Evolutionary conservation across 2,888 invertebrate species (phyloP).

Genomic region (Morpho helenor): DNA sequence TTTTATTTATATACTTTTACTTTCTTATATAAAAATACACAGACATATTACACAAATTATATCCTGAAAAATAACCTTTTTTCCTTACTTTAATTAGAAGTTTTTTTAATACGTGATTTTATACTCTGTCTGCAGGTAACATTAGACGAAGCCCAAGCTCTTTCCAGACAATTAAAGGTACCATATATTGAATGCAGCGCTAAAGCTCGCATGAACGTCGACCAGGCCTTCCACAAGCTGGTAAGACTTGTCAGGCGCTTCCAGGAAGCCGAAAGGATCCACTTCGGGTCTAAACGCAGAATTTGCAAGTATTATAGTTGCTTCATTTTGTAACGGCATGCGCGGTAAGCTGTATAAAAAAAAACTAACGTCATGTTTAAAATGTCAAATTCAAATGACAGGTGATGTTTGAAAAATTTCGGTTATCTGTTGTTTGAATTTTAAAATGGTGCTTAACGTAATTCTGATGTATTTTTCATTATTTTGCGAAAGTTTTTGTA

Average conservation of each 20-base stretch:
- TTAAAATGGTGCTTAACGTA: slow-evolving; percentile 6
- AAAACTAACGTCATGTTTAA: neutral
- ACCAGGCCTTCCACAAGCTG: slow-evolving; percentile 97
- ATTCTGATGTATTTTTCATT: neutral
- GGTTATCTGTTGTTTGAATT: slow-evolving; percentile 17
- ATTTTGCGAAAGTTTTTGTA: neutral
- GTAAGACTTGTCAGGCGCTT: slow-evolving; percentile 92
- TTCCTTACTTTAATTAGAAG: no score
- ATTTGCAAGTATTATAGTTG: slow-evolving; percentile 89
- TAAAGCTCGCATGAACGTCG: slow-evolving; percentile 95
- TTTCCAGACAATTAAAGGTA: slow-evolving; percentile 92
- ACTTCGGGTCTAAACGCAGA: slow-evolving; percentile 84
- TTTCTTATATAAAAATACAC: no score
- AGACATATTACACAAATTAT: no score
- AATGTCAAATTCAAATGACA: slow-evolving; percentile 17
- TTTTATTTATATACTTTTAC: no score
- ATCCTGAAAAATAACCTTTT: no score
- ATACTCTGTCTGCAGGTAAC: slow-evolving; percentile 80
- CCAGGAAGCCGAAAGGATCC: slow-evolving; percentile 90
- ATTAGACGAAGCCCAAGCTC: slow-evolving; percentile 91
- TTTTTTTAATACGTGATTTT: no score
- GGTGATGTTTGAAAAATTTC: slow-evolving; percentile 2
- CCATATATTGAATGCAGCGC: slow-evolving; percentile 99
- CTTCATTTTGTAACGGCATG: slow-evolving; percentile 81
- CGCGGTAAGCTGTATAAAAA: slow-evolving; percentile 14